These are phyloP conservation scores for Dicaeum eximium DNA, from an alignment of 2,113 vertebrate genomes.

Conservation along the genomic window DNA sequence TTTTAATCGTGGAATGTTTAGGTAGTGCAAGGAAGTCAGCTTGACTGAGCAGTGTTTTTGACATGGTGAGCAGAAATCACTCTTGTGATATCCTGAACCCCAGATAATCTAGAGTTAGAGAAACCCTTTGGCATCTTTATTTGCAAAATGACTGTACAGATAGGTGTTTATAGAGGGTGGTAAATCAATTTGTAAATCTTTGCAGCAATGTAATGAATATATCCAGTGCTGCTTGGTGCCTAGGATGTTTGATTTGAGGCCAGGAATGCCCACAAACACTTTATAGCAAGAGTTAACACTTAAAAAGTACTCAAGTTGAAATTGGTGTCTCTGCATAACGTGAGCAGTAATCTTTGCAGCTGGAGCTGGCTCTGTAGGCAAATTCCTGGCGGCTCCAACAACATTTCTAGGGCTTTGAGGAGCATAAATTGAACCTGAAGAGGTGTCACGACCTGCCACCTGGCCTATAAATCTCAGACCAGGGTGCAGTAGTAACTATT, in stretches of 20 bases:
- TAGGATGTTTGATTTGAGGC: slow-evolving; percentile 9
- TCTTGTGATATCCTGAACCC: not conserved
- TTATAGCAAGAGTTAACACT: not conserved
- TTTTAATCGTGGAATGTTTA: not conserved
- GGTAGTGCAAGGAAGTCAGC: not conserved
- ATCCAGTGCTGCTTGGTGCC: not conserved
- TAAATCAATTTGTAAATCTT: not conserved
- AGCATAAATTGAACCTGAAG: slow-evolving; percentile 21
- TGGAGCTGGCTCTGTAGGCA: not conserved
- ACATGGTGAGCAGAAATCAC: not conserved
- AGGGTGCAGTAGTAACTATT: not conserved
- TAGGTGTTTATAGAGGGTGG: not conserved
- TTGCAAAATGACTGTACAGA: not conserved
- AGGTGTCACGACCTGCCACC: slow-evolving; percentile 16
- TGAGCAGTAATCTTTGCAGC: not conserved
- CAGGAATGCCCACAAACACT: slow-evolving; percentile 32
- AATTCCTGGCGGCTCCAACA: slow-evolving; percentile 25
- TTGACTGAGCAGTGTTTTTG: not conserved
- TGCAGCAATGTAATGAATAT: not conserved
- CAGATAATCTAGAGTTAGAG: not conserved
- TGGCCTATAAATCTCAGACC: not conserved
- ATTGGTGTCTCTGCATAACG: not conserved
- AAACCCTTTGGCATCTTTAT: not conserved
- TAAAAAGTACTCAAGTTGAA: slow-evolving; percentile 13
- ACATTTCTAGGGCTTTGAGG: slow-evolving; percentile 15